A percentile compares a stretch with the other conserved stretches of the same genome.
phyloP scores from a whole-genome alignment of 64 coral and sea anemone species.

The Stylophora pistillata region DNA sequence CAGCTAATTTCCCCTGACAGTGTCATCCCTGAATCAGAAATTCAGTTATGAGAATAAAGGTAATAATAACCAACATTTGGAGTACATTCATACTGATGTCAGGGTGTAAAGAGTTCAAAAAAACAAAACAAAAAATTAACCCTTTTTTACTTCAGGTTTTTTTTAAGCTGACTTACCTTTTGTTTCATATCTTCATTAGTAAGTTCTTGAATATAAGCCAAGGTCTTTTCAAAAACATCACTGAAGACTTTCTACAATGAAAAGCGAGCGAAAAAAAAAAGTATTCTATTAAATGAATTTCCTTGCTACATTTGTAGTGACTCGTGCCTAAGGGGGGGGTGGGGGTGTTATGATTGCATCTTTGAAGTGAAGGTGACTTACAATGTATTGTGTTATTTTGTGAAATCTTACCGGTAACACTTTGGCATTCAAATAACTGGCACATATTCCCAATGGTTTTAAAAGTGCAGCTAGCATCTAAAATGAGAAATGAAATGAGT shows the following conservation, averaged over 20 bases:
- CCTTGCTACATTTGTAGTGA: too few species aligned
- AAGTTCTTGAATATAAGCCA: slow-evolving; percentile 88
- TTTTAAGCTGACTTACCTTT: slow-evolving; percentile 67
- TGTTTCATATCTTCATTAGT: slow-evolving; percentile 95
- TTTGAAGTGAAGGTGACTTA: too few species aligned
- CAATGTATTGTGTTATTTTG: neutral
- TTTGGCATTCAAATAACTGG: slow-evolving; percentile 76
- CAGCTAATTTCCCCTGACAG: too few species aligned
- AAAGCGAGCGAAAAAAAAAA: neutral
- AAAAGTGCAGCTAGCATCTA: slow-evolving; percentile 86
- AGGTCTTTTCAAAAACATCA: slow-evolving; percentile 92
- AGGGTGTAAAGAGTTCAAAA: too few species aligned
- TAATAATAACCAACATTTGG: too few species aligned
- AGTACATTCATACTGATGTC: too few species aligned
- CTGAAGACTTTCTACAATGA: slow-evolving; percentile 72
- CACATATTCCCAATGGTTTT: slow-evolving; percentile 89
- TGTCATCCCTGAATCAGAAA: too few species aligned
- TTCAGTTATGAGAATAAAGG: too few species aligned
- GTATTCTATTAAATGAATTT: neutral
- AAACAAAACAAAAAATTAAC: too few species aligned
- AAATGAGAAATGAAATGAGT: neutral
- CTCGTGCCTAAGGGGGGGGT: too few species aligned
- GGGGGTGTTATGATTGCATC: too few species aligned
- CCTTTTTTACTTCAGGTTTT: too few species aligned
- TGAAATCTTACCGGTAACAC: slow-evolving; percentile 78